Conservation (phyloP, 1,140 invertebrate genomes). For the Drosophila rufa region DNA sequence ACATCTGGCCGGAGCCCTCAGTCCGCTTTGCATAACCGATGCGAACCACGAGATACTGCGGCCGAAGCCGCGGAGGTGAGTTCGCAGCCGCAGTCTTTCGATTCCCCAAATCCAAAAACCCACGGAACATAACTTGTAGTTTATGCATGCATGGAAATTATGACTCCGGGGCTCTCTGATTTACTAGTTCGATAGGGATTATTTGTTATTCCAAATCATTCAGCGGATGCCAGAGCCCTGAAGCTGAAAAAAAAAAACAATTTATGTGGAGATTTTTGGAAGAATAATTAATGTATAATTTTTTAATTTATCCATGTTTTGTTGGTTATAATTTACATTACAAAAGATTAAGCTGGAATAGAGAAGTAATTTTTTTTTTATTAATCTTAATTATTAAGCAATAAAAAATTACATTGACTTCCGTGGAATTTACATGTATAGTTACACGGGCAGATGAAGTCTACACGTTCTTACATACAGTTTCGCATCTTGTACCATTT, state of each 20-base stretch:
- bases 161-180: conserved; percentile 28
- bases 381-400: too few species aligned
- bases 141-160: conserved; percentile 36
- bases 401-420: too few species aligned
- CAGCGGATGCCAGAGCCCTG: not conserved
- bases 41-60: conserved; percentile 93
- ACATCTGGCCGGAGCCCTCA: conserved; percentile 88
- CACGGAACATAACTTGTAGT: conserved; percentile 2
- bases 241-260: too few species aligned
- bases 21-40: conserved; percentile 89
- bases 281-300: not conserved
- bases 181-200: conserved; percentile 18
- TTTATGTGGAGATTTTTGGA: not conserved
- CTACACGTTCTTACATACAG: not conserved
- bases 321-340: too few species aligned
- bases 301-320: not conserved
- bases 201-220: conserved; percentile 31
- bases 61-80: conserved; percentile 93
- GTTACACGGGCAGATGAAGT: not conserved
- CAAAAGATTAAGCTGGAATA: too few species aligned
- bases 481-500: not conserved
- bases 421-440: not conserved
- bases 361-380: too few species aligned
- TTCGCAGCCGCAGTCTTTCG: conserved; percentile 31
- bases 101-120: not conserved